Evolutionary conservation across 2,888 invertebrate genomes (phyloP), one percentile per base, ranked within the genome.

Genomic region (Clusia tigrina): DNA sequence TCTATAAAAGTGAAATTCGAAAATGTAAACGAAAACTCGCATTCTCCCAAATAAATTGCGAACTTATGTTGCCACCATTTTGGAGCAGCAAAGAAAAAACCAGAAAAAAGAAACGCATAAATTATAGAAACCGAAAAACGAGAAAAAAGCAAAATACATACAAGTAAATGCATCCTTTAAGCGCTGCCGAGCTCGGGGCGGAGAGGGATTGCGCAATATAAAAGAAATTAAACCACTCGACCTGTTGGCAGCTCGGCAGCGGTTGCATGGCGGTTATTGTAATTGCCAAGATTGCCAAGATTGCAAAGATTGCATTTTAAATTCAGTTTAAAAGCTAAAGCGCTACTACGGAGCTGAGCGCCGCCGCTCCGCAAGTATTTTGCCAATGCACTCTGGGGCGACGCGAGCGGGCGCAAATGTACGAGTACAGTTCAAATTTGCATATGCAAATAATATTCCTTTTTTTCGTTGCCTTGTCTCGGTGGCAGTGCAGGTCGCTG

Each of bases 121-220:
- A 64, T 56, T 59, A 56, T 58, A 63, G 24, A 2, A 48, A 48
- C 20, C 42, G n/a, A 42, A n/a, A 15, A 3, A 15, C 24, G 25
- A 65, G 68, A 62, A 62, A 64, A 65, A 57, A 65, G 68, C 68
- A 72, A 67, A 64, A 66, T 63, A 65, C 74, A 73, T 74, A 55
- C 38, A 22, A 15, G 20, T 15, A 55, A 55, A 55, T 55, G 55
- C 55, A 55, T 15, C 55, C 22, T 23, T 55, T n/a, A n/a, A n/a
- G n/a, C n/a, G n/a, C n/a, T n/a, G n/a, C n/a, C n/a, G n/a, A n/a
- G n/a, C n/a, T n/a, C n/a, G n/a, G n/a, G n/a, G n/a, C n/a, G n/a
- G n/a, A n/a, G n/a, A n/a, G n/a, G n/a, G n/a, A n/a, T n/a, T n/a
- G n/a, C n/a, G n/a, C n/a, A n/a, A n/a, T n/a, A n/a, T n/a, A n/a